Conservation (phyloP, 2,113 vertebrate species). For the Thamnaconus septentrionalis region DNA sequence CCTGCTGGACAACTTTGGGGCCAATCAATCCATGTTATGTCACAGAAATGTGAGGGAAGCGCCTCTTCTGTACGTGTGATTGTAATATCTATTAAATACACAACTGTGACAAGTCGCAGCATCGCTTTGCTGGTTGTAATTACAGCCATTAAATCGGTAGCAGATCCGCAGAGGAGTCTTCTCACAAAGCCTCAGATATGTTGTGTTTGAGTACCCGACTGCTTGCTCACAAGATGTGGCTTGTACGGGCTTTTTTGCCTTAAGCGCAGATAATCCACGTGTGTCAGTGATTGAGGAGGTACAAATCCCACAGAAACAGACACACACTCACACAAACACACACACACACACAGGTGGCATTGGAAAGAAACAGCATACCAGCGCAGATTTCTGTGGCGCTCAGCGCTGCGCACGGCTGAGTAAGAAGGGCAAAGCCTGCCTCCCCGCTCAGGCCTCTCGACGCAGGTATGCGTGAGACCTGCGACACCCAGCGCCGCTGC, state of each 20-base stretch:
- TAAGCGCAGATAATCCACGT: slow-evolving; percentile 79
- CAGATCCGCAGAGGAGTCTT: slow-evolving; percentile 42
- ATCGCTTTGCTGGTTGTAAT: slow-evolving; percentile 32
- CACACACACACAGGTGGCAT: slow-evolving; percentile 74
- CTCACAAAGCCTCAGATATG: slow-evolving; percentile 57
- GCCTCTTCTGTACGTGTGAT: slow-evolving; percentile 7
- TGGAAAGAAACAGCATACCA: slow-evolving; percentile 68
- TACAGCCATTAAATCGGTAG: slow-evolving; percentile 51
- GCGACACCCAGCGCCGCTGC: slow-evolving; percentile 7
- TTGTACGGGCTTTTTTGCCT: slow-evolving; percentile 69
- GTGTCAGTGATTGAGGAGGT: slow-evolving; percentile 82
- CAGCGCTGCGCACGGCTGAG: slow-evolving; percentile 34
- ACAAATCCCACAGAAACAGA: slow-evolving; percentile 80
- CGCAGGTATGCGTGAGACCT: slow-evolving; percentile 40
- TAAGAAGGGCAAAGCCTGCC: slow-evolving; percentile 35
- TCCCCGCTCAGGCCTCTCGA: slow-evolving; percentile 17
- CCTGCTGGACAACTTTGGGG: not conserved
- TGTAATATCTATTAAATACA: slow-evolving; percentile 29
- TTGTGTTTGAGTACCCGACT: slow-evolving; percentile 62
- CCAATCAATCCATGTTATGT: slow-evolving; percentile 12
- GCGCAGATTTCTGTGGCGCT: slow-evolving; percentile 43
- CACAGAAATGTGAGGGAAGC: too few species aligned
- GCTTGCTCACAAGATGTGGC: slow-evolving; percentile 72
- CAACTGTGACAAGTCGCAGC: slow-evolving; percentile 18
- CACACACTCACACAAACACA: not conserved